phyloP scores from a whole-genome alignment of 2,113 vertebrate genomes.

The Psilopsiagon aurifrons region DNA sequence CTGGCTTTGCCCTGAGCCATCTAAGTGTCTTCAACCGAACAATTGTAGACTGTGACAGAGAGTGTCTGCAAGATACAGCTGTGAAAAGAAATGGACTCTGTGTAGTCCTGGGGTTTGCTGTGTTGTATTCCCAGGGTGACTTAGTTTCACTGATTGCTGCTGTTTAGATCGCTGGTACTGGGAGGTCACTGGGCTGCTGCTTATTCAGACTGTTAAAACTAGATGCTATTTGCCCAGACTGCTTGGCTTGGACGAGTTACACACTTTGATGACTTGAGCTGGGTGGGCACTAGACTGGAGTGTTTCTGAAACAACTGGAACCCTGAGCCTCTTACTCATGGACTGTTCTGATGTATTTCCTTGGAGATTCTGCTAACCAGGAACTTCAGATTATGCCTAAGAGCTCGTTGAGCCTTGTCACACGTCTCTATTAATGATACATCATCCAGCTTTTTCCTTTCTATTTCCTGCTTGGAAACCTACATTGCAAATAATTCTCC shows the following conservation, averaged over 20 bases:
- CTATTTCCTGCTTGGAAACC: background rate
- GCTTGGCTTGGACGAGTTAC: background rate
- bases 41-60: too few relatives aligned
- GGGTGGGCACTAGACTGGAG: background rate
- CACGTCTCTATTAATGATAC: fast-evolving
- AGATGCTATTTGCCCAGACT: fast-evolving
- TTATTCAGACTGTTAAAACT: background rate
- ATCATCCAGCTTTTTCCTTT: background rate
- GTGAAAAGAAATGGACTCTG: fast-evolving
- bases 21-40: background rate
- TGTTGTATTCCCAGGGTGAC: background rate
- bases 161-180: background rate
- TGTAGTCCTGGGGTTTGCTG: background rate
- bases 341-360: background rate
- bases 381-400: background rate
- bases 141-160: background rate
- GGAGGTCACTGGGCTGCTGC: background rate
- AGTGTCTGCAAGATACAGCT: background rate
- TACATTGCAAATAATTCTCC: background rate
- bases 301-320: background rate
- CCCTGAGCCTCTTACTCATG: background rate
- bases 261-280: background rate
- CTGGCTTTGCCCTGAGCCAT: background rate
- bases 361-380: background rate
- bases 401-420: background rate